Evolutionary conservation across 2,888 invertebrate genomes (phyloP).

Genomic region (Pecten maximus): DNA sequence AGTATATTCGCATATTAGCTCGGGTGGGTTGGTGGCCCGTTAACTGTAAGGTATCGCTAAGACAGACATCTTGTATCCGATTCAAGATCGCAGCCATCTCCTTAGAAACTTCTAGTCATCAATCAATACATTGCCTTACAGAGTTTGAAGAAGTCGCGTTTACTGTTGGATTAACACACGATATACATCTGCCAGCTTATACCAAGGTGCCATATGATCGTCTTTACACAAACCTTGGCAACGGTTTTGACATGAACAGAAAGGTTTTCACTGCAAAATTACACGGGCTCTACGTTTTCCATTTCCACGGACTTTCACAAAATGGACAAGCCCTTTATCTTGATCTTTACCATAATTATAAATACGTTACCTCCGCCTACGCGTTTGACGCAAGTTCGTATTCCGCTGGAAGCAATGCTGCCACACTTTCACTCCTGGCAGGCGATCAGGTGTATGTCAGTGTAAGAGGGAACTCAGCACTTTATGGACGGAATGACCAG

Average conservation of each 20-base stretch:
- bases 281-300: conserved; percentile 59
- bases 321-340: conserved; percentile 53
- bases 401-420: conserved; percentile 60
- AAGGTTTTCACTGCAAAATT: conserved; percentile 57
- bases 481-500: conserved; percentile 56
- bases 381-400: conserved; percentile 45
- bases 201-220: conserved; percentile 55
- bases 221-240: conserved; percentile 54
- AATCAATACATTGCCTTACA: background rate
- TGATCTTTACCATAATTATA: conserved; percentile 56
- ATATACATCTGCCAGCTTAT: conserved; percentile 38
- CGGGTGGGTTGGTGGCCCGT: too few species aligned
- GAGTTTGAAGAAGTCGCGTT: conserved; percentile 52
- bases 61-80: too few species aligned
- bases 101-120: too few species aligned
- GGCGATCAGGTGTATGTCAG: conserved; percentile 58
- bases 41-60: too few species aligned
- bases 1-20: too few species aligned
- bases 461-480: conserved; percentile 36
- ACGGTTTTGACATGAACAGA: conserved; percentile 46
- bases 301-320: conserved; percentile 58
- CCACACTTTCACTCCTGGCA: conserved; percentile 49
- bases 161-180: conserved; percentile 56
- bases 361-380: conserved; percentile 59
- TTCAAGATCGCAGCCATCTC: too few species aligned